These are phyloP conservation scores for Mycetomoellerius zeteki DNA, from an alignment of 1,140 invertebrate genomes.

Conservation along the genomic window DNA sequence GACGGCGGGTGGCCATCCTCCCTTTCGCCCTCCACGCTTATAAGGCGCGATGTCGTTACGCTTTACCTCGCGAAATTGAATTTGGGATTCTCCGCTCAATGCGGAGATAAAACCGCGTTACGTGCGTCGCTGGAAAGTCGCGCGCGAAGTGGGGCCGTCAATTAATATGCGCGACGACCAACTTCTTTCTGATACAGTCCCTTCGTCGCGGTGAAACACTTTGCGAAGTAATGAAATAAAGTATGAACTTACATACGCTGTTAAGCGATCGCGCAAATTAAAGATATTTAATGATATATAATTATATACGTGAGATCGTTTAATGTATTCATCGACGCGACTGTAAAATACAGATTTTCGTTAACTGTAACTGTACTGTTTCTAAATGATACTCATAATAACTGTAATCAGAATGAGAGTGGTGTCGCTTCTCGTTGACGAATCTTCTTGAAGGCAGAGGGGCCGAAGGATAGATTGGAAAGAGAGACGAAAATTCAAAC, in stretches of 20 bases:
- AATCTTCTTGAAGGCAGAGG: constrained; percentile 18
- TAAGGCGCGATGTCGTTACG: constrained; percentile 66
- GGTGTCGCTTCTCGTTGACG: constrained; percentile 1
- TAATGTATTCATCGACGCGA: neutral
- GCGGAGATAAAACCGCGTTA: constrained; percentile 63
- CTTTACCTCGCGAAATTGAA: constrained; percentile 63
- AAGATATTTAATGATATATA: neutral
- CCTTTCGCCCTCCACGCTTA: constrained; percentile 15
- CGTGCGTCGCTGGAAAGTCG: constrained; percentile 53
- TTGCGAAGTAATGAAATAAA: neutral
- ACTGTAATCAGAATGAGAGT: constrained; percentile 38
- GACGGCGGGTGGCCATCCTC: constrained; percentile 11
- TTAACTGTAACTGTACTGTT: neutral
- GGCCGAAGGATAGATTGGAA: neutral
- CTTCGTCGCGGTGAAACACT: constrained; percentile 10
- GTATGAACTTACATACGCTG: neutral
- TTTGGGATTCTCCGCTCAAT: constrained; percentile 64
- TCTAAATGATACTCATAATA: constrained; percentile 1
- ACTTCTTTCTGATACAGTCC: constrained; percentile 54
- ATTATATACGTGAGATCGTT: neutral
- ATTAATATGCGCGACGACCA: constrained; percentile 55
- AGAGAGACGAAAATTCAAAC: constrained; percentile 49
- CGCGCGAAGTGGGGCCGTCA: constrained; percentile 57
- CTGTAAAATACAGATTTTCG: neutral
- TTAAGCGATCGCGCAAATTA: neutral